Evolutionary conservation across 1,140 invertebrate genomes (phyloP), one percentile per base, ranked within the genome.

Genomic region (Rhysida immarginata): DNA sequence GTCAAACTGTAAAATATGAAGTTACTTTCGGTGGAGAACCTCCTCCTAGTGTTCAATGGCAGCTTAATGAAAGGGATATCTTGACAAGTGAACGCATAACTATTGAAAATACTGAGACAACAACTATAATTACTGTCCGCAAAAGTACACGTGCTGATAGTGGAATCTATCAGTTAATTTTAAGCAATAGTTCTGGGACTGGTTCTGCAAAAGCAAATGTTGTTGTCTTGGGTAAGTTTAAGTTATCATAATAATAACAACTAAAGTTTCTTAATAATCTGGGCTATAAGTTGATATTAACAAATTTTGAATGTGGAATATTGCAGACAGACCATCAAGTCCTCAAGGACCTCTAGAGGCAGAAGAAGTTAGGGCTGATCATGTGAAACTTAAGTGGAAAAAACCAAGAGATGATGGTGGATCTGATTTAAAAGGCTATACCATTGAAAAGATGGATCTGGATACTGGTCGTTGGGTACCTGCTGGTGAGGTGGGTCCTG

Each of bases 381-480:
- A 91, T 65, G 82, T 90, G n/a, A 95, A 83, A 49, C 81, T 99
- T 42, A 84, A 87, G 68, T 99, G 96, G 96, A 79, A 91, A 61
- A 84, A 84, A 69, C 96, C 96, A 2, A 82, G 86, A 60, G 96
- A 99, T 67, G 84, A 85, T 70, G 89, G 96, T 59, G 96, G 95
- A 51, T 83, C 81, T 25, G 87, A 90, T 45, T 83, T 96, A 56
- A 90, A 87, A 54, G 92, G 95, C 42, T 99, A 99, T 70, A 82
- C 95, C 0, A 76, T 99, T 24, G 96, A 99, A 71, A 98, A 98
- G 68, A 91, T 96, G 84, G 90, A 93, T 64, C 75, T 88, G 71
- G 88, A 93, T 46, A 91, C 86, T 25, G 89, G 89, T 23, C 77
- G 87, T 60, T 95, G 90, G 90, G 81, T 93, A 55, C 85, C 87